Base-by-base conservation (phyloP, 1,140 invertebrate species). In the Orchestia grillus region DNA sequence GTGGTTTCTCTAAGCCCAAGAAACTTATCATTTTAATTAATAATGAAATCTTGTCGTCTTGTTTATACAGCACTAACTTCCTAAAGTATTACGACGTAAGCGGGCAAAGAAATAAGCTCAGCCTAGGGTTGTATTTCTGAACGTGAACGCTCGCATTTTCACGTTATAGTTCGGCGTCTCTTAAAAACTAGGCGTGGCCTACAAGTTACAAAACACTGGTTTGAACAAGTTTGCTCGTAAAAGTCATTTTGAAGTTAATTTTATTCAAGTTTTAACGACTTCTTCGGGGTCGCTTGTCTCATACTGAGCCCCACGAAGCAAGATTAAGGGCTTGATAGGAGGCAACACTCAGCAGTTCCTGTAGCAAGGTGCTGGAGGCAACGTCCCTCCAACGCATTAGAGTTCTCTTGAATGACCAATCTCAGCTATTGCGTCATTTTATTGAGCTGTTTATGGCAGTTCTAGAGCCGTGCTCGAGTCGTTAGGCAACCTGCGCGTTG, bases 371-470 rank as follows among this genome's bases (percentile, higher is more conserved):
- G 88, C 41, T 90, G 88, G 11, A 42, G 88, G n/a, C 88, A 90
- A 42, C 43, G 88, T 42, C 15, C 28, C 88, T 42, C 43, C 42
- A 44, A 90, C 88, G 42, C 88, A 90, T 90, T 90, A 90, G 41
- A 90, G 6, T 41, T 41, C 88, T 41, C 43, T 28, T 90, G 41
- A 44, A 44, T 42, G 88, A 90, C 88, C 41, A 90, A 90, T 90
- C 88, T 90, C 88, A 41, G 41, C 88, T 90, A 36, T 42, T 42
- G 88, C 15, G 88, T 19, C 88, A 44, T 44, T 90, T 90, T 90
- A 90, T 90, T 41, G 88, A 44, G 88, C 88, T 44, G 88, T 90
- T 90, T 42, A 90, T 90, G 41, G 43, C 88, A 19, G n/a, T 90
- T 90, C 4, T 36, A 36, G 8, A 43, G 43, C 36, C 88, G 41